A percentile compares a stretch with the other conserved stretches of the same genome.
Conservation (phyloP, 2,888 invertebrate species). For the Mechanitis messenoides region DNA sequence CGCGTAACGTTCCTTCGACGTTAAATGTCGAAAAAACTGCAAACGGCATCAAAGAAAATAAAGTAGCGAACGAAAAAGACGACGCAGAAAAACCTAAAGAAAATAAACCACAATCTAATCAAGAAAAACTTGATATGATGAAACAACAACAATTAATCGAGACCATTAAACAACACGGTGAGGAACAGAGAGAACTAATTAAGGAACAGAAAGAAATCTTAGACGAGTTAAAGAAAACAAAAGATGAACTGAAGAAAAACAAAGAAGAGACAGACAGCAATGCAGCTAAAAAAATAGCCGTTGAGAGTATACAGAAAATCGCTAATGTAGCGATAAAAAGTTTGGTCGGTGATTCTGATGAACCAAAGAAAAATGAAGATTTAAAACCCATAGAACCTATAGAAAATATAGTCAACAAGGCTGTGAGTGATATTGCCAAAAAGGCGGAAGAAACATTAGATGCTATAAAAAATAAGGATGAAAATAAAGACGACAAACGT, state of each 20-base stretch:
- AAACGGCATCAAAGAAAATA: conserved; percentile 42
- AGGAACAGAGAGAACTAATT: conserved; percentile 81
- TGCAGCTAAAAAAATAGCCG: conserved; percentile 69
- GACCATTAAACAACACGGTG: conserved; percentile 81
- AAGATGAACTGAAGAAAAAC: conserved; percentile 66
- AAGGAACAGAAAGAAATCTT: conserved; percentile 81
- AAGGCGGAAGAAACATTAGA: conserved; percentile 63
- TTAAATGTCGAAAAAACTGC: conserved; percentile 39
- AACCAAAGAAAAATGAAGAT: conserved; percentile 39
- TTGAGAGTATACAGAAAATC: conserved; percentile 71
- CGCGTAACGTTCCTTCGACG: conserved; percentile 53
- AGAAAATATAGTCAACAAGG: conserved; percentile 53
- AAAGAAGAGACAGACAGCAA: conserved; percentile 62
- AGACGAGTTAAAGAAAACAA: conserved; percentile 76
- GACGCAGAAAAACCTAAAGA: conserved; percentile 37
- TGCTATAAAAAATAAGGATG: conserved; percentile 65
- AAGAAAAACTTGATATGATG: conserved; percentile 50
- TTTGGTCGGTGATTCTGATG: conserved; percentile 59
- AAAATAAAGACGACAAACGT: conserved; percentile 26
- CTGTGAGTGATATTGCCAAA: conserved; percentile 69
- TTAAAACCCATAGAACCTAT: conserved; percentile 44
- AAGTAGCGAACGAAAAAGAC: conserved; percentile 40
- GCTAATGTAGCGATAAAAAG: conserved; percentile 69
- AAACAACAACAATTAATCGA: conserved; percentile 75
- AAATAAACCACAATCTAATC: conserved; percentile 32